Evolutionary conservation across 2,888 invertebrate species (phyloP).

Genomic region (Meteorus cinctellus): DNA sequence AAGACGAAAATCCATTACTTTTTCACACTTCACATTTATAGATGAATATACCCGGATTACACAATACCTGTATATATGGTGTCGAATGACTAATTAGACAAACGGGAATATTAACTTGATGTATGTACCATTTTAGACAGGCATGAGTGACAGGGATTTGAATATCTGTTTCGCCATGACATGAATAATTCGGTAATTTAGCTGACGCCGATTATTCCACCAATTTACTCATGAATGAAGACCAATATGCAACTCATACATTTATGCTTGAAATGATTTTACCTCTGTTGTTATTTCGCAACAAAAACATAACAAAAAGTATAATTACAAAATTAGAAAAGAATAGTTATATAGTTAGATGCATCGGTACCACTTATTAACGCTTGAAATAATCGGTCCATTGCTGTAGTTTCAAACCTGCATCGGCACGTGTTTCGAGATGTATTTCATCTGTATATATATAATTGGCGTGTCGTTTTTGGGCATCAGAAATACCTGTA

Average conservation of each 20-base stretch:
- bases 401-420: conserved; percentile 40
- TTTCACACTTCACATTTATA: not conserved
- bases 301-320: conserved; percentile 22
- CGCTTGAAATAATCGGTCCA: conserved; percentile 53
- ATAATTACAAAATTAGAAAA: conserved; percentile 32
- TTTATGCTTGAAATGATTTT: not conserved
- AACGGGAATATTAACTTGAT: conserved; percentile 1
- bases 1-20: not conserved
- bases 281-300: not conserved
- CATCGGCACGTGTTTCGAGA: conserved; percentile 64
- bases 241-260: not conserved
- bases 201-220: not conserved
- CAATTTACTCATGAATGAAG: not conserved
- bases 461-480: conserved; percentile 61
- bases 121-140: not conserved
- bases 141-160: conserved; percentile 19
- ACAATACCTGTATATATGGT: not conserved
- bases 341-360: conserved; percentile 35
- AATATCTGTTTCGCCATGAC: not conserved
- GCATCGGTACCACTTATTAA: conserved; percentile 14
- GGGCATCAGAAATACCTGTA: conserved; percentile 44
- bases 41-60: too few relatives aligned
- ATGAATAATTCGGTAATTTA: conserved; percentile 7
- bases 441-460: conserved; percentile 43
- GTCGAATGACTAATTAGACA: not conserved